Percentiles rank a stretch among this genome's conserved stretches.
Conservation (phyloP, 1,140 invertebrate species). For the Sycobia sp. region DNA sequence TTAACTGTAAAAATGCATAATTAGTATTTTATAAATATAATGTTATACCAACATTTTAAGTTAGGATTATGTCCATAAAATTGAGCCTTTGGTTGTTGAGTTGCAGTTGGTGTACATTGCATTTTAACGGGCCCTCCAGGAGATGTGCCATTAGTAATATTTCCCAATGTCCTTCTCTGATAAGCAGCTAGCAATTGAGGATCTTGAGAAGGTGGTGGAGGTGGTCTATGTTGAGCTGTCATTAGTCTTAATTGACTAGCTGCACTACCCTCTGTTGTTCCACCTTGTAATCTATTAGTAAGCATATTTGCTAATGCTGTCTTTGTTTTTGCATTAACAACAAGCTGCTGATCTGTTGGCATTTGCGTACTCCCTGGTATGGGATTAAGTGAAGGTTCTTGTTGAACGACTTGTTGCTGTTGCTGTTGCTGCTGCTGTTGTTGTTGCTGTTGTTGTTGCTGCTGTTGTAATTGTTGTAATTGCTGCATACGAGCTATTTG, state of each 20-base stretch:
- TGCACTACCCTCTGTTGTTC: conserved; percentile 65
- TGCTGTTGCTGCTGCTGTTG: conserved; percentile 57
- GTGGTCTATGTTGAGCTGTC: conserved; percentile 76
- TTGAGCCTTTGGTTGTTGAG: conserved; percentile 68
- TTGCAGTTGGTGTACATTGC: conserved; percentile 58
- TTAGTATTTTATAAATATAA: not conserved
- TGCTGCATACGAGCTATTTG: conserved; percentile 48
- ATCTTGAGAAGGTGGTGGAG: conserved; percentile 60
- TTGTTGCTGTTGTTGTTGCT: conserved; percentile 47
- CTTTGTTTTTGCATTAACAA: conserved; percentile 92
- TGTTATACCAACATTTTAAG: conserved; percentile 67
- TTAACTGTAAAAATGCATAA: not conserved
- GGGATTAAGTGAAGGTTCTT: conserved; percentile 47
- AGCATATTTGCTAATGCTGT: conserved; percentile 94
- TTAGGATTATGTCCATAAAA: conserved; percentile 89
- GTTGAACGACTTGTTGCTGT: conserved; percentile 46
- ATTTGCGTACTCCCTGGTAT: conserved; percentile 55
- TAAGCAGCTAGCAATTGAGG: conserved; percentile 56
- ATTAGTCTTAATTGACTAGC: conserved; percentile 76
- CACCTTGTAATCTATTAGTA: conserved; percentile 80
- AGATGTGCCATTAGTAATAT: conserved; percentile 60
- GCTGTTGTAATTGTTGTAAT: conserved; percentile 57
- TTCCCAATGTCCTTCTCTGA: conserved; percentile 59
- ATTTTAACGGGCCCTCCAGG: conserved; percentile 56
- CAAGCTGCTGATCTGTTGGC: conserved; percentile 61